phyloP scores from a whole-genome alignment of 2,797 vertebrate genomes.

The Cottoperca gobio region DNA sequence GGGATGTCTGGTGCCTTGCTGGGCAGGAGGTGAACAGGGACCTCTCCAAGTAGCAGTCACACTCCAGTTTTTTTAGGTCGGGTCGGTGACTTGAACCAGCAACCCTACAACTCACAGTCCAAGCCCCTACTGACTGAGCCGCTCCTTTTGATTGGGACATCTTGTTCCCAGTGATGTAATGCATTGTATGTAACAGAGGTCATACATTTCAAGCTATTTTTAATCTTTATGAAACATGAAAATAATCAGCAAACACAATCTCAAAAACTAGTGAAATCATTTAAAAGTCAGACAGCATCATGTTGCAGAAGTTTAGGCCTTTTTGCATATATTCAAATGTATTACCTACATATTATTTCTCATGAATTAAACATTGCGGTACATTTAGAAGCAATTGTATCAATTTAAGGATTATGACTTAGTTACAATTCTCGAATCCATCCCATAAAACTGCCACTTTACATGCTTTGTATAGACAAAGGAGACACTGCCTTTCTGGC shows the following conservation, averaged over 20 bases:
- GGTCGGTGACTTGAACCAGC: no score
- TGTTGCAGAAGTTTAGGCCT: conserved; percentile 12
- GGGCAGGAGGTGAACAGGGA: no score
- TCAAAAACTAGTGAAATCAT: background rate
- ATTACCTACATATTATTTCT: conserved; percentile 68
- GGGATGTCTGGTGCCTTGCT: no score
- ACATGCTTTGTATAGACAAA: conserved; percentile 53
- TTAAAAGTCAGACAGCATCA: conserved; percentile 26
- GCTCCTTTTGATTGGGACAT: no score
- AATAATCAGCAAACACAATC: conserved; percentile 25
- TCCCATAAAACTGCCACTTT: conserved; percentile 73
- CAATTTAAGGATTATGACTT: conserved; percentile 72
- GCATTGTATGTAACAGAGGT: background rate
- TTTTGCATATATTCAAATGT: conserved; percentile 61
- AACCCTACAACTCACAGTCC: no score
- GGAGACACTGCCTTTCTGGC: conserved; percentile 45
- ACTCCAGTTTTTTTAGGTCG: no score
- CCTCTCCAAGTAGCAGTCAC: no score
- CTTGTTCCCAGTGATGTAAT: background rate
- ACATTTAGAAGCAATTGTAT: conserved; percentile 73
- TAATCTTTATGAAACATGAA: background rate
- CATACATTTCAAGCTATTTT: background rate
- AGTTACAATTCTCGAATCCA: conserved; percentile 72
- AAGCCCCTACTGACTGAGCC: no score
- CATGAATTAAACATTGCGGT: conserved; percentile 78